Percentiles rank a stretch among this genome's conserved stretches.
These are phyloP conservation scores for Pachypanchax playfairii DNA, from an alignment of 2,113 vertebrate species.

Conservation along the genomic window DNA sequence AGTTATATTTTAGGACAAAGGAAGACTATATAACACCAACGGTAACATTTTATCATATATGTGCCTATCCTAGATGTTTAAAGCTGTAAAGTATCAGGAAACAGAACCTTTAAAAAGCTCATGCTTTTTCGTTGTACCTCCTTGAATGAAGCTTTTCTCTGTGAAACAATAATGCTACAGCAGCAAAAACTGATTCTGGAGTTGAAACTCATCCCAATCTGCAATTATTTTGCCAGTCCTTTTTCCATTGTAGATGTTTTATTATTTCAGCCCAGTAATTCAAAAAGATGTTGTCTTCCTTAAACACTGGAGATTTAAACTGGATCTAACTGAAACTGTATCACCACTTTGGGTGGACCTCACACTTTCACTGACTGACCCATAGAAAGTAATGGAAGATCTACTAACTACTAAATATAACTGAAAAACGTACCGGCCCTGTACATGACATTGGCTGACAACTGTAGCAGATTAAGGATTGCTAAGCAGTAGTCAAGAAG, in stretches of 20 bases:
- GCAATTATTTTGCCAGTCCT: background rate
- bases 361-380: slow-evolving; percentile 16
- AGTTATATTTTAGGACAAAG: no score
- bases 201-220: slow-evolving; percentile 1
- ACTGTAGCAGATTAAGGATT: slow-evolving; percentile 52
- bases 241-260: background rate
- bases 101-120: no score
- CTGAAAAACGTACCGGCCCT: slow-evolving; percentile 17
- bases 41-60: no score
- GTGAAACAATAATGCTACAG: slow-evolving; percentile 1
- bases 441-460: slow-evolving; percentile 49
- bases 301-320: slow-evolving; percentile 13
- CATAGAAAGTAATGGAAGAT: slow-evolving; percentile 3
- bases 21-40: no score
- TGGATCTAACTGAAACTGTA: slow-evolving; percentile 31
- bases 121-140: no score
- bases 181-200: slow-evolving; percentile 3
- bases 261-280: slow-evolving; percentile 15
- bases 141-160: slow-evolving; percentile 1
- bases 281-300: background rate
- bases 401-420: slow-evolving; percentile 25
- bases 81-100: no score
- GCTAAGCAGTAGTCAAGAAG: slow-evolving; percentile 58
- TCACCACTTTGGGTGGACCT: background rate
- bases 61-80: no score